Base-by-base conservation (phyloP, 2,797 vertebrate genomes). In the Martes flavigula region DNA sequence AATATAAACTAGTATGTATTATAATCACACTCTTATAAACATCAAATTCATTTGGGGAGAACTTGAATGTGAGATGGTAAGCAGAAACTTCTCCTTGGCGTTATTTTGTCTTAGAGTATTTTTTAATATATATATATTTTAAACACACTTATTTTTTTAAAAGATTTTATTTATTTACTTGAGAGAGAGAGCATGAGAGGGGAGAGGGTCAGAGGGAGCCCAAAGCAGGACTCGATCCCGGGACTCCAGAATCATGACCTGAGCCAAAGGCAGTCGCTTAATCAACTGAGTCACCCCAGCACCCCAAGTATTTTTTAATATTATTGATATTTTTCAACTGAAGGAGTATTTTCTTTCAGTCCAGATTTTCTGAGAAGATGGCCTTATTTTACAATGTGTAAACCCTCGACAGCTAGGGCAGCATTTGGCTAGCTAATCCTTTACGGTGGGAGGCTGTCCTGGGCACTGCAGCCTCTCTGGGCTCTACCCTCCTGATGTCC, bases 21-120 rank as follows among this genome's bases (percentile, higher is more conserved):
- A 48, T 30, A 90, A 68, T 12, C 75, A 32, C 25, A 40, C 38
- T 25, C 60, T 92, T 15, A 87, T 11, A 81, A 93, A 72, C 15
- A 70, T 13, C 32, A 56, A 30, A 43, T 84, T 93, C 66, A 72
- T 90, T 60, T 92, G 87, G 81, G 30, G 30, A 77, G 38, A 94
- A 93, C 56, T 8, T 81, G 58, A 96, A 97, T 90, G 84, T 68
- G 30, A 75, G 1, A 62, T 17, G 14, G 35, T 89, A 62, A 88
- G 56, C 10, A 60, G 75, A 89, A 84, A 79, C 77, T 82, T 72
- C 68, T 94, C 54, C 78, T 35, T 64, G 3, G 70, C 77, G 40
- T n/a, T 60, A 64, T 60, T 70, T 77, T 38, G 77, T 82, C 90
- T 94, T 87, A 86, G 90, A 77, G 60, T 88, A 62, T 35, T 79